Base-by-base conservation (phyloP, 2,113 vertebrate species). In the Crotalus helleri region DNA sequence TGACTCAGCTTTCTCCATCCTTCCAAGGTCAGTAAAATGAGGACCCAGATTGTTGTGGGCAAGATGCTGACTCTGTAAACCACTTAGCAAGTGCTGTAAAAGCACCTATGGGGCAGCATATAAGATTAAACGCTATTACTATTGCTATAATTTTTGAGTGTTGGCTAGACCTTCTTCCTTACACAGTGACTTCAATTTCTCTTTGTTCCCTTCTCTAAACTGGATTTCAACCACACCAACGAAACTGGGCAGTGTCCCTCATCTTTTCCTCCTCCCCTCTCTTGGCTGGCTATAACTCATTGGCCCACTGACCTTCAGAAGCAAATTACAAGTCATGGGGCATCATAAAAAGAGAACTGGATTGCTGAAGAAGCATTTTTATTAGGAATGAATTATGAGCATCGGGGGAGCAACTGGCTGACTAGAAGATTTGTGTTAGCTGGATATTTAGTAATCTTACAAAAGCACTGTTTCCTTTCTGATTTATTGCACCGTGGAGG, bases 321-420 rank as follows among this genome's bases (percentile, higher is more conserved):
- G 61, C 26, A 89, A 93, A 93, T 93, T 90, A 90, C 39, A 86
- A 93, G 89, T 54, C 89, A 44, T 86, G 23, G 23, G 3, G 15
- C 59, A 61, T 90, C 90, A 90, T 86, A 85, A 93, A 81, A 86
- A 85, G 88, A 85, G 85, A 59, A 17, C 54, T 2, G 74, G 88
- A 55, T 44, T 87, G 92, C 74, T 90, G 81, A 93, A 93, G 86
- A 91, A 93, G 89, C 85, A 24, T 53, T 69, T 93, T 91, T 88
- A 49, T 93, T 91, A 46, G 12, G 13, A 12, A 46, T 87, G 92
- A 93, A 87, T 93, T 93, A 93, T 64, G 24, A 26, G 46, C 23
- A 61, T n/a, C 46, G 13, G 81, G 89, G 55, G 92, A 90, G 29
- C 55, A 90, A 90, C 64, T 93, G 89, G 46, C 29, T 89, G 12